Base-by-base conservation (phyloP, 2,113 vertebrate genomes). In the Syngnathoides biaculeatus region DNA sequence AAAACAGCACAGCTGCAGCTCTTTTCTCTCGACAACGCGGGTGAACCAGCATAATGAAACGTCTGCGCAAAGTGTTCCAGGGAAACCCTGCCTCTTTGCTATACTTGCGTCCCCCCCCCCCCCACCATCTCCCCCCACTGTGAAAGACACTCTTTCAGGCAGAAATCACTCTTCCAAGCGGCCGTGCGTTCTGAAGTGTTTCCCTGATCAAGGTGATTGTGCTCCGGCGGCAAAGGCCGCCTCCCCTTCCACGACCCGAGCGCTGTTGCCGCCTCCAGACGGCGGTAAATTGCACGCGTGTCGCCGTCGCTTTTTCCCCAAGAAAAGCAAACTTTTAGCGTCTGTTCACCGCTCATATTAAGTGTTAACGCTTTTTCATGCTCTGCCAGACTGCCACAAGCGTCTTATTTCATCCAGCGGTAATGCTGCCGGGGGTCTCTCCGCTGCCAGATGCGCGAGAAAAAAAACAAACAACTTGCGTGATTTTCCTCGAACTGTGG, bases 171-270 rank as follows among this genome's bases (percentile, higher is more conserved):
- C 79, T 74, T 72, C 45, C 79, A 79, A 83, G 75, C 72, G 45
- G 55, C 42, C 60, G 66, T 74, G 76, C 76, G 80, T 81, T 79
- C 75, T 86, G 73, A 85, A 87, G 82, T 73, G 80, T 65, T 86
- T 75, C 78, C 68, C 26, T 83, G 76, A 86, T 87, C 84, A 86
- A 89, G 83, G 84, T 81, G 81, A 83, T 86, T 85, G 86, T 89
- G 81, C 79, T 81, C 68, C 39, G 80, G 81, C 27, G 83, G 80
- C 69, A 71, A 60, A 52, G 17, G 73, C 72, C 38, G 75, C 81
- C 72, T 79, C 79, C 73, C 73, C n/a, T 63, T 77, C 79, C 75
- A 68, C 71, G 77, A 74, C 67, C 69, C 79, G 62, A 84, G 73
- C 71, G 72, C 50, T 67, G 64, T 61, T 61, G 65, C 67, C 74